Evolutionary conservation across 2,113 vertebrate genomes (phyloP), one percentile per base, ranked within the genome.

Genomic region (Shinisaurus crocodilurus): DNA sequence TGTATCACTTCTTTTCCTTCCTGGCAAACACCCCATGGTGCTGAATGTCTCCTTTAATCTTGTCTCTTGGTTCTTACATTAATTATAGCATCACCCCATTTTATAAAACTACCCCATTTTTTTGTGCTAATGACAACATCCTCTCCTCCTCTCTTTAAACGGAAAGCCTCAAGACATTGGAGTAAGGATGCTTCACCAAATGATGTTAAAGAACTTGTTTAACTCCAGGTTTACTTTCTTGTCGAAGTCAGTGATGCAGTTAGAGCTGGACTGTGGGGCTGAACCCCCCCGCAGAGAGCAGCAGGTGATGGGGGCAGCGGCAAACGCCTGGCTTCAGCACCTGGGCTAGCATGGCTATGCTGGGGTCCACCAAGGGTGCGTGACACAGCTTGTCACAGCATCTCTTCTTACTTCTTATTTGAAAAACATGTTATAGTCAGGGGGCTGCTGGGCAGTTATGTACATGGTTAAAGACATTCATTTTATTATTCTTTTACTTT

Each of bases 111-210:
- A 6, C 34, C 82, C 43, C 29, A 45, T 80, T 34, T 79, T 18
- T n/a, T n/a, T n/a, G n/a, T 48, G 9, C 4, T 18, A 65, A 86
- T 88, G 74, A 79, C 20, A 91, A 29, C 13, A 54, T 89, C 57
- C 86, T 72, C 63, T 37, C 91, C 82, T 92, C 27, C 25, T 87
- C 84, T 91, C 23, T 29, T 40, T 29, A 48, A 69, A 81, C 90
- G 91, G 92, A 88, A 92, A 89, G 85, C 18, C 70, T 94, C 90
- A 45, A 85, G 16, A 69, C 43, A 18, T 18, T 48, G 27, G 43
- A 70, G 29, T 8, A 70, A 70, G 23, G 15, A 9, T 45, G 29
- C 65, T 32, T 70, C 29, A 32, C 29, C 18, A 2, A 85, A 48
- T 27, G 3, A n/a, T 79, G 8, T 43, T 82, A 37, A 60, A 37